phyloP scores from a whole-genome alignment of 2,113 vertebrate genomes.

The Aphyosemion australe region DNA sequence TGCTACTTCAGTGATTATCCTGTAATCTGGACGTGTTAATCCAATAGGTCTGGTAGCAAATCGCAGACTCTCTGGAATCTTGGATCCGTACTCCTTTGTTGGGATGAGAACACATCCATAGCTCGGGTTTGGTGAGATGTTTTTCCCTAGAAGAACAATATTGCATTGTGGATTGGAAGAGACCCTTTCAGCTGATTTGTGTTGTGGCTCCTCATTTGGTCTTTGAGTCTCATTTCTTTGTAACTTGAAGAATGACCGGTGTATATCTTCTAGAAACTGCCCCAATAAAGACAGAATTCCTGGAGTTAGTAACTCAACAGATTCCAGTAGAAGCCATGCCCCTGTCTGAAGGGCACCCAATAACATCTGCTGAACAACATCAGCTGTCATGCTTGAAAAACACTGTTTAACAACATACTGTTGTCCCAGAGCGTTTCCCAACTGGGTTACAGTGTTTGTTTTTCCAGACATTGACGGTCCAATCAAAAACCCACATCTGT shows the following conservation, averaged over 20 bases:
- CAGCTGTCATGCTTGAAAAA: conserved; percentile 46
- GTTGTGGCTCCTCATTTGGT: conserved; percentile 3
- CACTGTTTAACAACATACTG: conserved; percentile 80
- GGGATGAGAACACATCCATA: conserved; percentile 82
- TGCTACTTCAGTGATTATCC: conserved; percentile 78
- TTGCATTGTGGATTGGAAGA: conserved; percentile 24
- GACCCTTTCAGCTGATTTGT: background rate
- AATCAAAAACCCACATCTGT: conserved; percentile 78
- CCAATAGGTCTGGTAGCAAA: conserved; percentile 79
- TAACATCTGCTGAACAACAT: conserved; percentile 76
- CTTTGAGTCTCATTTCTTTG: conserved; percentile 20
- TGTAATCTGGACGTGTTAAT: conserved; percentile 75
- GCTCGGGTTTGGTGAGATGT: conserved; percentile 56
- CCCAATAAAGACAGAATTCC: conserved; percentile 76
- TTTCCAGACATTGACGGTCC: conserved; percentile 80
- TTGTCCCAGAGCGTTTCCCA: conserved; percentile 81
- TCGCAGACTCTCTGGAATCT: conserved; percentile 77
- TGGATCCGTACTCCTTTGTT: conserved; percentile 27
- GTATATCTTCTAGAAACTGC: conserved; percentile 78
- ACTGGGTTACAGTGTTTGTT: conserved; percentile 59
- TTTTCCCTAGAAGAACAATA: conserved; percentile 72
- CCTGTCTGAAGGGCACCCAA: conserved; percentile 83
- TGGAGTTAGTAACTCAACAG: conserved; percentile 70
- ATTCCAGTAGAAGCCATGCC: conserved; percentile 82
- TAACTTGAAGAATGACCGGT: conserved; percentile 63